Evolutionary conservation across 2,113 vertebrate genomes (phyloP).

Genomic region (Thymallus thymallus): DNA sequence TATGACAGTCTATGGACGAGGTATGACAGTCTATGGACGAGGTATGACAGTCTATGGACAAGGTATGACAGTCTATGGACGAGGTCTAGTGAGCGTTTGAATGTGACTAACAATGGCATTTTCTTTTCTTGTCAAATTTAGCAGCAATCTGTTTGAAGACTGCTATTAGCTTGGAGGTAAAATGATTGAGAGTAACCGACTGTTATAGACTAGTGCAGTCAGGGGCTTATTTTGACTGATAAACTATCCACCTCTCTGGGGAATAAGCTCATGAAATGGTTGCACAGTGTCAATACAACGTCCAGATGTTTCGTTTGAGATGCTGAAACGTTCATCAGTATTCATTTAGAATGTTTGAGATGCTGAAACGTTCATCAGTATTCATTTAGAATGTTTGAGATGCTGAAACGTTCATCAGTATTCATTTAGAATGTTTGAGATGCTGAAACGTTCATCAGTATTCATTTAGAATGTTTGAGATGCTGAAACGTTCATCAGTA

Average conservation of each 20-base stretch:
- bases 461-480: constrained; percentile 44
- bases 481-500: constrained; percentile 36
- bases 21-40: too few relatives aligned
- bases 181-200: constrained; percentile 6
- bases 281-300: constrained; percentile 4
- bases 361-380: too few relatives aligned
- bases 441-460: constrained; percentile 36
- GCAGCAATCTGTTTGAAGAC: constrained; percentile 13
- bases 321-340: constrained; percentile 36
- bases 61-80: too few relatives aligned
- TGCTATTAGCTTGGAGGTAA: neutral
- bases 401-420: too few relatives aligned
- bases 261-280: neutral
- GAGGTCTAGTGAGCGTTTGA: neutral
- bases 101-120: constrained; percentile 7
- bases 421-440: too few relatives aligned
- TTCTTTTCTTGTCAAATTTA: constrained; percentile 26
- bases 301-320: constrained; percentile 51
- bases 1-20: too few relatives aligned
- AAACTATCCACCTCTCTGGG: constrained; percentile 16
- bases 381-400: too few relatives aligned
- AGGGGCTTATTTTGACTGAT: constrained; percentile 16
- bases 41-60: too few relatives aligned
- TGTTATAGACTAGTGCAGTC: too few relatives aligned
- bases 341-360: constrained; percentile 40